Percentiles rank a stretch among this genome's conserved stretches.
phyloP scores from a whole-genome alignment of 2,113 vertebrate species.

The Hystrix cristata region DNA sequence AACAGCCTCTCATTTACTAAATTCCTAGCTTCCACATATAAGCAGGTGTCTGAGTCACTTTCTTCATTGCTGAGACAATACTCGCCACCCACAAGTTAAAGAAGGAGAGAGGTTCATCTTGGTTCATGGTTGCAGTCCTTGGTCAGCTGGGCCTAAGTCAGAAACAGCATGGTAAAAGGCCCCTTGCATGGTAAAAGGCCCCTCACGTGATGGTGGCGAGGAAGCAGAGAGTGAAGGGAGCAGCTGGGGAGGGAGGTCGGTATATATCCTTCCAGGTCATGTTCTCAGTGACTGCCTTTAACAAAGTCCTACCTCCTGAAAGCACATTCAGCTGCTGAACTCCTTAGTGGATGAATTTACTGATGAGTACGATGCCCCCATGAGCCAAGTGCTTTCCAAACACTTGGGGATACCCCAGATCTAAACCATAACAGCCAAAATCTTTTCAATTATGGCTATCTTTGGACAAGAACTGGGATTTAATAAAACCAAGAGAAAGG shows the following conservation, averaged over 20 bases:
- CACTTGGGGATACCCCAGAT: not conserved
- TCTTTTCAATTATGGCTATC: not conserved
- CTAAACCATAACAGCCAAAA: not conserved
- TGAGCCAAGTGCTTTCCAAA: not conserved
- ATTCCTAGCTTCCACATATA: not conserved
- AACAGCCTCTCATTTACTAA: not conserved
- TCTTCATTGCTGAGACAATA: not conserved
- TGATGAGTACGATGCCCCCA: not conserved
- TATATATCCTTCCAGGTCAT: not conserved
- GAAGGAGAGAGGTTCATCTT: not conserved
- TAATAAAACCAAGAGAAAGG: not conserved
- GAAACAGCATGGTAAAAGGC: not conserved
- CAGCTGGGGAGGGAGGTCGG: not conserved
- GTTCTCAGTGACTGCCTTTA: not conserved
- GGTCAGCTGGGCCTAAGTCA: not conserved
- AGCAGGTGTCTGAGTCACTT: not conserved
- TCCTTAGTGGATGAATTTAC: not conserved
- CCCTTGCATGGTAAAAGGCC: not conserved
- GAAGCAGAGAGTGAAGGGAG: not conserved
- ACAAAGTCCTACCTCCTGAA: not conserved
- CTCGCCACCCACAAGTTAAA: not conserved
- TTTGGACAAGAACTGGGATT: not conserved
- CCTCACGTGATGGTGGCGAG: not conserved
- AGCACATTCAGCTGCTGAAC: not conserved
- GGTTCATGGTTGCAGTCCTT: not conserved